Conservation (phyloP, 2,113 vertebrate species). For the Chlorodrepanis virens region DNA sequence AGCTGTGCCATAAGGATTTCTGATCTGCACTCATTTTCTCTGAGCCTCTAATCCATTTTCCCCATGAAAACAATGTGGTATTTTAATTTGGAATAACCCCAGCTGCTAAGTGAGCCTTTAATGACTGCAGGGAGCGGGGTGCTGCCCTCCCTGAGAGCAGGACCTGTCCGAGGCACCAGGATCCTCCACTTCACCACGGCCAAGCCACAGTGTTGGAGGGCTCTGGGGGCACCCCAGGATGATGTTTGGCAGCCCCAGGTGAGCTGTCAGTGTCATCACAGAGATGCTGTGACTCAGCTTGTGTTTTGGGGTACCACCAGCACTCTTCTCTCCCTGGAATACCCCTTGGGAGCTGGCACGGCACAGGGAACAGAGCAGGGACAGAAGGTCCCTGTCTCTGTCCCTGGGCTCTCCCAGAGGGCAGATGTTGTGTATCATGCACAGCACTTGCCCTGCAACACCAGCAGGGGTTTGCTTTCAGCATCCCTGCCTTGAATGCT, state of each 20-base stretch:
- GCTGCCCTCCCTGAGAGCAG: background rate
- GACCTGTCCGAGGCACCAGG: background rate
- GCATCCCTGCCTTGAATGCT: background rate
- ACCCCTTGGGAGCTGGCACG: background rate
- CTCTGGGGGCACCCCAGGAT: background rate
- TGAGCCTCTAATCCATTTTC: conserved; percentile 38
- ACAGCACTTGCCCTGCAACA: fast-evolving
- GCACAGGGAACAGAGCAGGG: background rate
- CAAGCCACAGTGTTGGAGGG: background rate
- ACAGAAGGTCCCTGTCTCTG: background rate
- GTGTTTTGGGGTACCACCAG: background rate
- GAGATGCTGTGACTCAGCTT: background rate
- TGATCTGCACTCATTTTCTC: background rate
- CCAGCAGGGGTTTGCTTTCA: background rate
- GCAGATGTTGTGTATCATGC: fast-evolving
- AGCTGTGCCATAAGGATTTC: background rate
- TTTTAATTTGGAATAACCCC: conserved; percentile 38
- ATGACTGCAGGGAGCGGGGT: background rate
- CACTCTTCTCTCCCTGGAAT: background rate
- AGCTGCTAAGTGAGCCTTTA: background rate
- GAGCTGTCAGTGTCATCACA: background rate
- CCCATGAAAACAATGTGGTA: background rate
- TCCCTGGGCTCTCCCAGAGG: background rate
- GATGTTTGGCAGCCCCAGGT: background rate
- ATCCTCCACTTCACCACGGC: fast-evolving